These are phyloP conservation scores for Anoura caudifer DNA, from an alignment of 2,113 vertebrate species.

Conservation along the genomic window DNA sequence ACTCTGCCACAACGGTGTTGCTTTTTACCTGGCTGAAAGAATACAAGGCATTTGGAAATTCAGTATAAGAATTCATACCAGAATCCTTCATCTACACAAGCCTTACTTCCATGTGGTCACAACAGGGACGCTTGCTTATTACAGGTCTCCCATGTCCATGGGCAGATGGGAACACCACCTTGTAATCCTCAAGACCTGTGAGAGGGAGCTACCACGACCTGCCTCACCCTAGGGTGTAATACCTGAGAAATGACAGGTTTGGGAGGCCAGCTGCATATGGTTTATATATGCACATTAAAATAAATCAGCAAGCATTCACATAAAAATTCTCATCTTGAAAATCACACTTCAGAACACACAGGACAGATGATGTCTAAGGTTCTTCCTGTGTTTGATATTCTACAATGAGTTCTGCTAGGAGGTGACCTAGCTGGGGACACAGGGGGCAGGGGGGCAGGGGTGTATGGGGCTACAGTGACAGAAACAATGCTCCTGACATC, in stretches of 20 bases:
- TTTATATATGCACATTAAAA: neutral
- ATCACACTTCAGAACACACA: neutral
- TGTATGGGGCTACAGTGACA: neutral
- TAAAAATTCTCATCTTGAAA: neutral
- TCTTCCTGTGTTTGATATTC: neutral
- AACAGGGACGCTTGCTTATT: neutral
- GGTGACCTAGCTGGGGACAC: neutral
- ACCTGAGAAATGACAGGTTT: neutral
- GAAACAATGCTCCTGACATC: accelerated
- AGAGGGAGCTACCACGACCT: neutral
- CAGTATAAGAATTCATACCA: neutral
- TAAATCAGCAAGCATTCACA: neutral
- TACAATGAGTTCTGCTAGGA: neutral
- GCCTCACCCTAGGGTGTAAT: neutral
- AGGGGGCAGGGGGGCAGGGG: too few relatives aligned
- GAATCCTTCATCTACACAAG: too few relatives aligned
- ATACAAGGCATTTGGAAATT: neutral
- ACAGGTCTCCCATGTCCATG: neutral
- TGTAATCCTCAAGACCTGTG: neutral
- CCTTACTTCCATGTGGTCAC: neutral
- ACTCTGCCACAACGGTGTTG: neutral
- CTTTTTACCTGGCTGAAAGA: neutral
- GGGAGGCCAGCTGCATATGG: accelerated
- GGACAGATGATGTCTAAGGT: neutral
- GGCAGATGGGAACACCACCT: neutral